Conservation (phyloP, 2,113 vertebrate genomes). For the Poecile atricapillus region DNA sequence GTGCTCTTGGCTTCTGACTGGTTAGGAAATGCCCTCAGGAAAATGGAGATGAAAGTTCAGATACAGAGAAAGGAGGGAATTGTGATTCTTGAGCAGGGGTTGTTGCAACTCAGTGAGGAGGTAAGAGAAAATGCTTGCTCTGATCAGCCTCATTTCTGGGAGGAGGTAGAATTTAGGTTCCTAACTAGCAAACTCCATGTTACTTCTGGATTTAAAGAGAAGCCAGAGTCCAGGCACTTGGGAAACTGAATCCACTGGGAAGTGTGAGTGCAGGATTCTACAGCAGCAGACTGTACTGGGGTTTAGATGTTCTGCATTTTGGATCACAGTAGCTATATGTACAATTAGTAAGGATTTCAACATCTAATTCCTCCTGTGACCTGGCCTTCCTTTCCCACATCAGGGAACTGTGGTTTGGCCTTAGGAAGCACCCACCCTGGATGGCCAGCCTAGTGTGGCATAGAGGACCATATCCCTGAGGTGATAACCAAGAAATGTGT, state of each 20-base stretch:
- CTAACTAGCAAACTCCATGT: neutral
- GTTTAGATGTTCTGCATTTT: neutral
- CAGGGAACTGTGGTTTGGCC: neutral
- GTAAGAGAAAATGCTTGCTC: neutral
- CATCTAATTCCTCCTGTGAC: neutral
- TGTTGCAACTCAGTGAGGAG: neutral
- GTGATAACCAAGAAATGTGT: neutral
- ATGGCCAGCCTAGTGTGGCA: neutral
- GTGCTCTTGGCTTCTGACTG: neutral
- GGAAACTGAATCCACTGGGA: neutral
- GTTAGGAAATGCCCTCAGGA: neutral
- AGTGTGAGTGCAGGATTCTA: neutral
- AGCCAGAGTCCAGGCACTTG: neutral
- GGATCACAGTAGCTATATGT: neutral
- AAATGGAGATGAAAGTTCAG: neutral
- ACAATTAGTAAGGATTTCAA: neutral
- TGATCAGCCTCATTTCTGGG: neutral
- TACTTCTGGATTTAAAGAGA: neutral
- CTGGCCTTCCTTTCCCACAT: neutral
- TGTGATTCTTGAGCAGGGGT: neutral
- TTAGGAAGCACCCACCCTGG: neutral
- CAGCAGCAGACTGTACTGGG: neutral
- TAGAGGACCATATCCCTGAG: fast-evolving
- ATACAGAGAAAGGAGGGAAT: neutral
- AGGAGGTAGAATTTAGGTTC: neutral